A percentile compares a stretch with the other conserved stretches of the same genome.
phyloP scores from a whole-genome alignment of 1,140 invertebrate genomes.

The Steinernema khuongi region DNA sequence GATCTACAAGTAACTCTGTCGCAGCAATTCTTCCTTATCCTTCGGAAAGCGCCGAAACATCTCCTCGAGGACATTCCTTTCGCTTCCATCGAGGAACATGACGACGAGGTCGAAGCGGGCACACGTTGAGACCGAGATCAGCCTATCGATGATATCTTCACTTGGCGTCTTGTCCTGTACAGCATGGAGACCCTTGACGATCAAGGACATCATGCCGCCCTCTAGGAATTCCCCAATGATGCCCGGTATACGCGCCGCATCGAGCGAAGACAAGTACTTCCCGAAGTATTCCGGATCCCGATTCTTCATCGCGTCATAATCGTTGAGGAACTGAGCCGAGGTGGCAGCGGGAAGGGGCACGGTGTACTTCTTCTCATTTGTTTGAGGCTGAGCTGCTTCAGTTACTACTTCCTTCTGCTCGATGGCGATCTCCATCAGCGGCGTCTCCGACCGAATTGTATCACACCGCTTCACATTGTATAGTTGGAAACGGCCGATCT shows the following conservation, averaged over 20 bases:
- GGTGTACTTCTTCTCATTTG: neutral
- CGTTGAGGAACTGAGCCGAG: neutral
- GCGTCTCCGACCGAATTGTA: neutral
- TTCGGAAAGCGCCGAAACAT: neutral
- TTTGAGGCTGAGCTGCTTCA: neutral
- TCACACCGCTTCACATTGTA: neutral
- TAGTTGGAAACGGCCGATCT: no score
- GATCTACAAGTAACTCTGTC: neutral
- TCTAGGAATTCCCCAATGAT: neutral
- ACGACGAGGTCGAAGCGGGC: neutral
- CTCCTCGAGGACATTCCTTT: neutral
- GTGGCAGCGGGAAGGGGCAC: neutral
- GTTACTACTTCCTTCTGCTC: neutral
- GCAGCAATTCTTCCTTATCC: neutral
- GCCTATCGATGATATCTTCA: neutral
- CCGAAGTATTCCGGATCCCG: neutral
- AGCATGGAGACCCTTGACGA: neutral
- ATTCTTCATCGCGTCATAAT: neutral
- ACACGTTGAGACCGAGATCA: neutral
- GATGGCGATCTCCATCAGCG: neutral
- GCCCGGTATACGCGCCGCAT: neutral
- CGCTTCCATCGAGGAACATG: neutral
- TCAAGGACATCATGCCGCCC: neutral
- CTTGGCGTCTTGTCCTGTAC: neutral
- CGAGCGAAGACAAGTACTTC: neutral